phyloP scores from a whole-genome alignment of 2,797 vertebrate species.

The Hipposideros larvatus region DNA sequence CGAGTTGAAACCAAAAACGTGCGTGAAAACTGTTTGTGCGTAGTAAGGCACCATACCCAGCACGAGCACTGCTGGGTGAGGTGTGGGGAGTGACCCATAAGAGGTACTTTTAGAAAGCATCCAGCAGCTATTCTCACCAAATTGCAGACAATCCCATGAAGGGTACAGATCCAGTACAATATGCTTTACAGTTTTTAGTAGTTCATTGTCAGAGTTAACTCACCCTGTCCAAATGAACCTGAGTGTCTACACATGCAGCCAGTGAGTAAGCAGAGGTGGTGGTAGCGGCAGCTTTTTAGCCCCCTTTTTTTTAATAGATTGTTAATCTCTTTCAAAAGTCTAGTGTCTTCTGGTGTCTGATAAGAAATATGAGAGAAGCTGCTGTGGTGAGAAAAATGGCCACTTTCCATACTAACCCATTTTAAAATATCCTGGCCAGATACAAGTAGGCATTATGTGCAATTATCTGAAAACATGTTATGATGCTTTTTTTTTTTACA shows the following conservation, averaged over 20 bases:
- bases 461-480: neutral
- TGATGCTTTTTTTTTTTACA: neutral
- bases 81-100: neutral
- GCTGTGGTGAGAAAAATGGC: neutral
- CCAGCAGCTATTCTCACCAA: neutral
- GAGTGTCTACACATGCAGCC: accelerated
- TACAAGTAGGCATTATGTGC: too few species aligned
- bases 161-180: neutral
- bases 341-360: neutral
- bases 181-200: neutral
- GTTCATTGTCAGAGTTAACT: neutral
- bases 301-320: neutral
- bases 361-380: neutral
- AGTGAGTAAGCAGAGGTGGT: accelerated
- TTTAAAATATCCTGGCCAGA: neutral
- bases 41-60: accelerated
- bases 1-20: neutral
- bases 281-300: neutral
- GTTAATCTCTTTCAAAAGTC: neutral
- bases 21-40: accelerated
- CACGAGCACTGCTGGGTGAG: accelerated
- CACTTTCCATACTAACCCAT: accelerated
- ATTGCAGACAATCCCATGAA: accelerated
- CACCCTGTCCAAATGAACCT: neutral
- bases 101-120: neutral